Conservation (phyloP, 2,888 invertebrate species). For the Euplexia lucipara region DNA sequence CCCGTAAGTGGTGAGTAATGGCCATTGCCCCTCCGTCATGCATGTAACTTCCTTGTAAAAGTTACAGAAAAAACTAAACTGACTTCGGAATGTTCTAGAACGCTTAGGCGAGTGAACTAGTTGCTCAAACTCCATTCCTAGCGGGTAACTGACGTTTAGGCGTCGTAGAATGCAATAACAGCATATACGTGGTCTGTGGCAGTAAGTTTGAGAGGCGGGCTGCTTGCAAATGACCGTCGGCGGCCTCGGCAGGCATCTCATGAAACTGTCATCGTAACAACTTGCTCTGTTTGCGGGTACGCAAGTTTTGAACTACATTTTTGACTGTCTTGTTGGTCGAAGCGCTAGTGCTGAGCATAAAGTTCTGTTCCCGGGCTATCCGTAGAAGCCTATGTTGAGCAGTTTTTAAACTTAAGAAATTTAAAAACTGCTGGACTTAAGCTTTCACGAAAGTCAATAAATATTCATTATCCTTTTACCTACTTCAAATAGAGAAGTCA, state of each 20-base stretch:
- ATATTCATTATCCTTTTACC: no score
- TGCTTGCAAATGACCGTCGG: constrained; percentile 67
- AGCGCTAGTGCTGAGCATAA: no score
- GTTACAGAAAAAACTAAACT: constrained; percentile 5
- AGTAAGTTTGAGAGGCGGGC: constrained; percentile 45
- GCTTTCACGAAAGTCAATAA: no score
- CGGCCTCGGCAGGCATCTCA: constrained; percentile 61
- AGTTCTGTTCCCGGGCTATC: no score
- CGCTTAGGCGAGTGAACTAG: constrained; percentile 31
- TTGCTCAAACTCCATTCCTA: constrained; percentile 43
- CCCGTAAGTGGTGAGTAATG: no score
- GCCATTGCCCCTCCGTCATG: no score
- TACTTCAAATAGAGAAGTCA: no score
- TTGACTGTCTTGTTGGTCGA: no score
- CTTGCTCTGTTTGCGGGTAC: constrained; percentile 46
- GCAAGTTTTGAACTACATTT: constrained; percentile 45
- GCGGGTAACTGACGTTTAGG: constrained; percentile 56
- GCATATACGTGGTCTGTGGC: constrained; percentile 49
- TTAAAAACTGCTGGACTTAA: no score
- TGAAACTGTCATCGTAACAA: constrained; percentile 70
- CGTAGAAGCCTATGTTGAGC: no score
- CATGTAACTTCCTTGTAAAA: not conserved
- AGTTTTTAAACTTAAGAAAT: no score
- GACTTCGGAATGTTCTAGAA: constrained; percentile 22
- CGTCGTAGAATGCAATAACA: constrained; percentile 61